These are phyloP conservation scores for Dexiosoma caninum DNA, from an alignment of 2,888 invertebrate genomes.

Conservation along the genomic window DNA sequence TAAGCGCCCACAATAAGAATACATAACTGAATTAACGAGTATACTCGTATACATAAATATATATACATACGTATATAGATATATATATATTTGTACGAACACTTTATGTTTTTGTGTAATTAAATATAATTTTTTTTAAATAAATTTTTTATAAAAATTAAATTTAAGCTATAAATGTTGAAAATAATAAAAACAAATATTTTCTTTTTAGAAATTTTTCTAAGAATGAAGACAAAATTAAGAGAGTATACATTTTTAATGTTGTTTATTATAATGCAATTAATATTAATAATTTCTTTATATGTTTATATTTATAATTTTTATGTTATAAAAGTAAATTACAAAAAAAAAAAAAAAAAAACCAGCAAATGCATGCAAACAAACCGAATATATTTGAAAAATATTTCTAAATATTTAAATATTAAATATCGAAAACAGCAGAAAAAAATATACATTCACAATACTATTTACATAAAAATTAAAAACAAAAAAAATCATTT, in stretches of 20 bases:
- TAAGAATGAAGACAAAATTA: conserved; percentile 47
- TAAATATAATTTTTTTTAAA: conserved; percentile 40
- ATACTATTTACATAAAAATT: conserved; percentile 48
- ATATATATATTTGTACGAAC: too few relatives aligned
- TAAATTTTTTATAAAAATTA: conserved; percentile 39
- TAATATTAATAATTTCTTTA: conserved; percentile 35
- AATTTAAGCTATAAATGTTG: conserved; percentile 59
- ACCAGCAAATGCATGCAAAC: too few relatives aligned
- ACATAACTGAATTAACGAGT: conserved; percentile 17
- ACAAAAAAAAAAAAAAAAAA: conserved; percentile 21
- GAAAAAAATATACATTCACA: conserved; percentile 55
- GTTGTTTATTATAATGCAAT: conserved; percentile 50
- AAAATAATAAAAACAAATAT: conserved; percentile 30
- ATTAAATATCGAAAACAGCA: conserved; percentile 34
- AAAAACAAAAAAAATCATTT: conserved; percentile 22
- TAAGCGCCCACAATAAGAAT: conserved; percentile 33
- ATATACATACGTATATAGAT: too few relatives aligned
- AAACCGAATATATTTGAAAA: conserved; percentile 54
- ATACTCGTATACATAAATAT: too few relatives aligned
- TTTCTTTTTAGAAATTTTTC: conserved; percentile 34
- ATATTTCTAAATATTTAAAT: conserved; percentile 55
- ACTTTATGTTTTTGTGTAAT: conserved; percentile 49
- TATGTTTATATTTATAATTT: conserved; percentile 41
- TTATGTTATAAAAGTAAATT: too few relatives aligned
- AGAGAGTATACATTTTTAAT: conserved; percentile 48